A percentile compares a stretch with the other conserved stretches of the same genome.
Evolutionary conservation across 2,888 invertebrate genomes (phyloP).

Genomic region (Caenorhabditis macrosperma): DNA sequence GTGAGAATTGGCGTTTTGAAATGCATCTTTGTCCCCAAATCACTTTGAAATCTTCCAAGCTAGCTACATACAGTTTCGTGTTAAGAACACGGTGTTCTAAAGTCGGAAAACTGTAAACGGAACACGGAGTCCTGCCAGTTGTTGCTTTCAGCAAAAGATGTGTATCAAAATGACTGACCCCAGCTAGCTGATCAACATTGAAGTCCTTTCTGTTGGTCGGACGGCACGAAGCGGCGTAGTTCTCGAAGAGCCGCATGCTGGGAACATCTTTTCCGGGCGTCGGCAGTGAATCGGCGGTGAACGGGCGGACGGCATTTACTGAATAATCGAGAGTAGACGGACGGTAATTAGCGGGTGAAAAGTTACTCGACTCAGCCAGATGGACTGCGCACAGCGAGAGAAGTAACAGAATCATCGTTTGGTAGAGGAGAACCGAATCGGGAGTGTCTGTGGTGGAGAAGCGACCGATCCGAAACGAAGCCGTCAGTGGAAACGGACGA

Average conservation of each 20-base stretch:
- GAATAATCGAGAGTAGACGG: not conserved
- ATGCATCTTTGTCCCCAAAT: too few relatives aligned
- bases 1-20: too few relatives aligned
- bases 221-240: slow-evolving; percentile 73
- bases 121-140: too few relatives aligned
- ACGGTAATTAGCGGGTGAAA: not conserved
- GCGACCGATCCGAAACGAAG: slow-evolving; percentile 25
- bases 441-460: slow-evolving; percentile 1
- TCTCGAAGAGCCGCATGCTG: slow-evolving; percentile 73
- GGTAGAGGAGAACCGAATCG: not conserved
- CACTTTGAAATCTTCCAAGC: too few relatives aligned
- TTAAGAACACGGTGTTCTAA: too few relatives aligned
- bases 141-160: too few relatives aligned
- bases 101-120: too few relatives aligned
- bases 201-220: slow-evolving; percentile 64
- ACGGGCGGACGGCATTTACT: slow-evolving; percentile 38
- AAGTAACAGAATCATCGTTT: not conserved
- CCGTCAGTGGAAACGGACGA: not conserved
- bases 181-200: slow-evolving; percentile 71
- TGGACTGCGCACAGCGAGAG: not conserved
- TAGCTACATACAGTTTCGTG: too few relatives aligned
- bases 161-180: slow-evolving; percentile 66
- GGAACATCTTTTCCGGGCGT: slow-evolving; percentile 76
- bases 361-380: slow-evolving; percentile 3
- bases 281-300: slow-evolving; percentile 65